phyloP scores from a whole-genome alignment of 2,113 vertebrate genomes.

The Tenrec ecaudatus region DNA sequence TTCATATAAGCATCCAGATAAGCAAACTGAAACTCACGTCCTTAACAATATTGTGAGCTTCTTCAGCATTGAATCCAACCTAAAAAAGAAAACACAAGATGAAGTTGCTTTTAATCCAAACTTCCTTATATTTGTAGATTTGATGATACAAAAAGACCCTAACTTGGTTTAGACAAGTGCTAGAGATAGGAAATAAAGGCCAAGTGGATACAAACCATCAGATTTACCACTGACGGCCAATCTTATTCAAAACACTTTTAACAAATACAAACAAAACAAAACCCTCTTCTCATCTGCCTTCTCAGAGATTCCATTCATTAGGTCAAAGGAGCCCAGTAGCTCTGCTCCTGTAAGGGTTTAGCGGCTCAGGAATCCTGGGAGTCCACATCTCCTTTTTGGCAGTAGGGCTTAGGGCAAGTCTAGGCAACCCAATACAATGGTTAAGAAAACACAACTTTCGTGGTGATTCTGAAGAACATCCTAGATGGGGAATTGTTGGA shows the following conservation, averaged over 20 bases:
- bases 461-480: slow-evolving; percentile 28
- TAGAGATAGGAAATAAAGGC: background rate
- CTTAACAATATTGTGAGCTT: slow-evolving; percentile 88
- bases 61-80: slow-evolving; percentile 88
- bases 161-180: background rate
- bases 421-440: no score
- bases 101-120: slow-evolving; percentile 45
- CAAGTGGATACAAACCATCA: background rate
- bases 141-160: background rate
- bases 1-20: background rate
- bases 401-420: no score
- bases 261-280: background rate
- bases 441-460: background rate
- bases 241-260: background rate
- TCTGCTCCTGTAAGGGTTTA: no score
- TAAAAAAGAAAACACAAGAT: slow-evolving; percentile 73
- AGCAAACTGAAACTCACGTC: slow-evolving; percentile 83
- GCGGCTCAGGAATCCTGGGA: no score
- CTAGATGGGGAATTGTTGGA: slow-evolving; percentile 11
- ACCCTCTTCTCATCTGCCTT: background rate
- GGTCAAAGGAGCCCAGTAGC: background rate
- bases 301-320: slow-evolving; percentile 6
- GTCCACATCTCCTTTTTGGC: no score
- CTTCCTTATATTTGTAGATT: slow-evolving; percentile 34
- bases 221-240: background rate